Conservation (phyloP, 2,113 vertebrate species). For the Toxotes jaculatrix region DNA sequence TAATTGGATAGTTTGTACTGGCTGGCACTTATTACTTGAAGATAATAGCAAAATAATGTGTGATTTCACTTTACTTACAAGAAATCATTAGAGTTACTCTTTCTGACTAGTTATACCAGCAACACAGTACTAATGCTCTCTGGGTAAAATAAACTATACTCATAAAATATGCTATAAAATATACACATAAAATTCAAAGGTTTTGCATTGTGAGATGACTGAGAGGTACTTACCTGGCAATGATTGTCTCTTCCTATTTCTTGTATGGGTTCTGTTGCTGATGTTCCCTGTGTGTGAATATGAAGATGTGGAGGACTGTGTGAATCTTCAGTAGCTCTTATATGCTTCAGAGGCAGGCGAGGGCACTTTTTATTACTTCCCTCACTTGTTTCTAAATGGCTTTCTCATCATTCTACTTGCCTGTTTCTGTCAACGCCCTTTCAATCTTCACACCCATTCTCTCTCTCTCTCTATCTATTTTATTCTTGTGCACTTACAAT, state of each 20-base stretch:
- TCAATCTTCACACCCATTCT: constrained; percentile 27
- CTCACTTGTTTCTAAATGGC: not conserved
- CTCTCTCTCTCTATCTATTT: constrained; percentile 18
- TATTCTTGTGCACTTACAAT: constrained; percentile 46
- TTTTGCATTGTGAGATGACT: not conserved
- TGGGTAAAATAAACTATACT: not conserved
- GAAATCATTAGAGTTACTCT: not conserved
- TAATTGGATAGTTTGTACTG: not conserved
- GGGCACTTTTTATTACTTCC: constrained; percentile 43
- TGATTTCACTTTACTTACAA: not conserved
- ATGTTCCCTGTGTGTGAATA: constrained; percentile 11
- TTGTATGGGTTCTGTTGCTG: not conserved
- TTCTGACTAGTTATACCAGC: not conserved
- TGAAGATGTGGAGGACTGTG: constrained; percentile 24
- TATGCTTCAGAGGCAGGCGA: constrained; percentile 18
- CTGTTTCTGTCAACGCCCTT: constrained; percentile 44
- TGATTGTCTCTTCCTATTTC: not conserved
- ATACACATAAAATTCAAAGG: not conserved
- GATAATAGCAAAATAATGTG: not conserved
- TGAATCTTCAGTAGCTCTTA: constrained; percentile 23
- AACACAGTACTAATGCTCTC: not conserved
- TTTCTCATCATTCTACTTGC: constrained; percentile 34
- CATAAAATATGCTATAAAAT: constrained; percentile 2
- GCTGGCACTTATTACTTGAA: not conserved
- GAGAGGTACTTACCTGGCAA: constrained; percentile 35